Conservation (phyloP, 2,113 vertebrate genomes). For the Aptenodytes patagonicus region DNA sequence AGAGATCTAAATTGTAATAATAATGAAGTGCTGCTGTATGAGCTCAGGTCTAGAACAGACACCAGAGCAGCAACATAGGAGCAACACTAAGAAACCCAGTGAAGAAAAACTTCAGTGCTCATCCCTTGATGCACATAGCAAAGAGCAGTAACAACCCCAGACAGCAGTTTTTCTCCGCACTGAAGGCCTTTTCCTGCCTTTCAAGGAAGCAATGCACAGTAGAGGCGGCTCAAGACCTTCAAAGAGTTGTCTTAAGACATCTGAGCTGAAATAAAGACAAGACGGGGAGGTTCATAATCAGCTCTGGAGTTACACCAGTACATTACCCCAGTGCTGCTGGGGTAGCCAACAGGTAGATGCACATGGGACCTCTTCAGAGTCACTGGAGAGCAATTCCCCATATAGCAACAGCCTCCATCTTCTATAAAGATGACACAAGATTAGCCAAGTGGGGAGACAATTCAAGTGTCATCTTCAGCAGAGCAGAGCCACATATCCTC, state of each 20-base stretch:
- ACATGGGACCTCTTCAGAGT: background rate
- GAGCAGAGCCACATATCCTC: background rate
- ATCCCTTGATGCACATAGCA: background rate
- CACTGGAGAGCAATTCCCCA: background rate
- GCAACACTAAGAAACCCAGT: background rate
- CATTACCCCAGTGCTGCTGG: background rate
- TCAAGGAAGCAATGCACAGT: background rate
- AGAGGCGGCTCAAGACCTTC: background rate
- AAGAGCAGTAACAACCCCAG: background rate
- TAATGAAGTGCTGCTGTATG: background rate
- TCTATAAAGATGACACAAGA: accelerated
- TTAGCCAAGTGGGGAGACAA: background rate
- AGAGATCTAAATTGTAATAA: background rate
- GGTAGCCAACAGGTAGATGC: background rate
- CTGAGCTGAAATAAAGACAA: background rate
- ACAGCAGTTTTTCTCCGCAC: background rate
- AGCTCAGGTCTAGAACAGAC: background rate
- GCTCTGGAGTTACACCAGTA: background rate
- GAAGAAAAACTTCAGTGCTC: background rate
- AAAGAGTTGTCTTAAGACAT: background rate
- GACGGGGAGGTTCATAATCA: background rate
- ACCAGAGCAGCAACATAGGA: background rate
- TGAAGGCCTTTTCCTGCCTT: background rate
- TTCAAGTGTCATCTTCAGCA: background rate
- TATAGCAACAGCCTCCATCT: background rate